Evolutionary conservation across 2,797 vertebrate genomes (phyloP), one percentile per base, ranked within the genome.

Genomic region (Gobio occitaniae): DNA sequence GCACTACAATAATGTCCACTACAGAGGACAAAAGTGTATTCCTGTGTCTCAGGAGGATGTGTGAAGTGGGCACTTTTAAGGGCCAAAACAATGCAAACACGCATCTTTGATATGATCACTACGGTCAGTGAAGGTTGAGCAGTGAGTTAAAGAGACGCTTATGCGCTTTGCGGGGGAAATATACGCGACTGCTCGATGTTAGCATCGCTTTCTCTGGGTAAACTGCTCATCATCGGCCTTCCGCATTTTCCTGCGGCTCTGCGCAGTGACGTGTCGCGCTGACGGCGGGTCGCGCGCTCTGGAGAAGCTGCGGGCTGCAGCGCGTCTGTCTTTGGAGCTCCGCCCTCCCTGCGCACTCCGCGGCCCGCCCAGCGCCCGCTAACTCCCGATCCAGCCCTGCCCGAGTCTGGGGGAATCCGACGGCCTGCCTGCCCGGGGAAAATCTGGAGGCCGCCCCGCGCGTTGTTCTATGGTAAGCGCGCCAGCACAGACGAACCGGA

Each of bases 251-350:
- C 97, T 97, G 95, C 96, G 93, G 94, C 95, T 96, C 94, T 96
- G 93, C 96, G 96, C 96, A 96, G 97, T 98, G 97, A 98, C 97
- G 97, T 98, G 95, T 96, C 91, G 96, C 95, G 96, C 96, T 97
- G 97, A 97, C 97, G 97, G 97, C 96, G 96, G 96, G 95, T 95
- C 95, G 93, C 96, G 93, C 95, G 93, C 93, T 94, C 94, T 96
- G 96, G 96, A 95, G 96, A 95, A 97, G 96, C 96, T 93, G 96
- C 93, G 93, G 94, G 96, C 96, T 96, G 96, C 96, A 95, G 96
- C 93, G 93, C 96, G 78, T 86, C 71, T 63, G 75, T n/a, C 21
- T 85, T 69, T 93, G 95, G 96, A 95, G 97, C 96, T 96, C 96
- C 97, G 97, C 97, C 96, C 96, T 95, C 96, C 96, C 94, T 88